These are phyloP conservation scores for Bombycilla garrulus DNA, from an alignment of 2,113 vertebrate species.

Conservation along the genomic window DNA sequence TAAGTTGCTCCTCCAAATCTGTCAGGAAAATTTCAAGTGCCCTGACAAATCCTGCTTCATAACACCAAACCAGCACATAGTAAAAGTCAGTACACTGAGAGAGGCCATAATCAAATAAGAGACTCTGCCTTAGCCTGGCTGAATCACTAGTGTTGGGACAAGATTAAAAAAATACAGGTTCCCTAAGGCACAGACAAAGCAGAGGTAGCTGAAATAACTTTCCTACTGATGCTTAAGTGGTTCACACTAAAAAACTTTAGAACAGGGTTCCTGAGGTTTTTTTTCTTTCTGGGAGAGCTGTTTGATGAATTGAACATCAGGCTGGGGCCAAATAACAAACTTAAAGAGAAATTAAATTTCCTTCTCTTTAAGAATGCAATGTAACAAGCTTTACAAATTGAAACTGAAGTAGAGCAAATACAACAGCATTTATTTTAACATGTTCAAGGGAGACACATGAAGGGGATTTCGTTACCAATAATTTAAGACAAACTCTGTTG, in stretches of 20 bases:
- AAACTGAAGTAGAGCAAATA: not conserved
- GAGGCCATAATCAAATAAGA: not conserved
- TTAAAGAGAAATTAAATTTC: not conserved
- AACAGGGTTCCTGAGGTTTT: not conserved
- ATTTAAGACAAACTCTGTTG: not conserved
- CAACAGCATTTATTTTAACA: not conserved
- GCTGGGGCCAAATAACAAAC: not conserved
- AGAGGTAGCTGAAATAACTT: not conserved
- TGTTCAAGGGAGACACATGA: fast-evolving
- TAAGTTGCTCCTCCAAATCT: not conserved
- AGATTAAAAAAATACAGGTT: not conserved
- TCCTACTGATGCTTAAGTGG: not conserved
- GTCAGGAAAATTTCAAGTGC: not conserved
- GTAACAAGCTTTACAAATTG: not conserved
- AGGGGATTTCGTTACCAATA: not conserved
- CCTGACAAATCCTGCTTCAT: not conserved
- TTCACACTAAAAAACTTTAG: not conserved
- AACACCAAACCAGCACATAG: not conserved
- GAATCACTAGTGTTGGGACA: not conserved
- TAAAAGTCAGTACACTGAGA: not conserved
- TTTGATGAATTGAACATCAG: not conserved
- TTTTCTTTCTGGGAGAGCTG: not conserved
- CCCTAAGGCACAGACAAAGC: not conserved
- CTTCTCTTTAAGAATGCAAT: not conserved
- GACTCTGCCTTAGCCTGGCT: not conserved